Evolutionary conservation across 2,113 vertebrate genomes (phyloP), one percentile per base, ranked within the genome.

Genomic region (Acrocephalus kingi): DNA sequence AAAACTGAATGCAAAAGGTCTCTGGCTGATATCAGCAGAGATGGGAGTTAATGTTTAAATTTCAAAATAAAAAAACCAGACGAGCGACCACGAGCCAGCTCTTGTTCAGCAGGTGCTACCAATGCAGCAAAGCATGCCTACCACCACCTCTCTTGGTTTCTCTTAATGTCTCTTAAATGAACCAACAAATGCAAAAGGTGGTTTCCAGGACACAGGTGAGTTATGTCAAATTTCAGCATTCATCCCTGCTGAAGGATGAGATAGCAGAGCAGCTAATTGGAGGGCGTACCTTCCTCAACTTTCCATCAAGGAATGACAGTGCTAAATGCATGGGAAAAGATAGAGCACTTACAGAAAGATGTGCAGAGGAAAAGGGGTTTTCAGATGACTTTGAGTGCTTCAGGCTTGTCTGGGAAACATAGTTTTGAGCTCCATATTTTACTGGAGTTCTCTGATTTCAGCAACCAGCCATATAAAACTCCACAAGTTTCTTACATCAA

Each of bases 61-160:
- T 51, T 72, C 77, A 35, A 61, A 69, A 49, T 41, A 12, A 48
- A 41, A 48, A 30, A 33, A 49, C 2, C 19, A 49, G 15, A 5
- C 0, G 0, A 48, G 6, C 0, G 20, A 76, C 84, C 23, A 12
- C 0, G 0, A 87, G 41, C 41, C 41, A 69, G 33, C n/a, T 69
- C 37, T 87, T 45, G 28, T 0, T 2, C 73, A 76, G 45, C 81
- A 84, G 19, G 51, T 66, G 31, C n/a, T 84, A 21, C 59, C 43
- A 66, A 48, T 13, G 23, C 63, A 86, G 54, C 0, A 4, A 28
- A 63, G 46, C 13, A 0, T 46, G 89, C 23, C 58, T 63, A 25
- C 9, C 18, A 6, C 5, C 9, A 14, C 23, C 20, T 54, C 33
- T 48, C 21, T 24, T 30, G 7, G 30, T 46, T 69, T 71, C 20